Base-by-base conservation (phyloP, 2,888 invertebrate species). In the Polymixis lichenea region DNA sequence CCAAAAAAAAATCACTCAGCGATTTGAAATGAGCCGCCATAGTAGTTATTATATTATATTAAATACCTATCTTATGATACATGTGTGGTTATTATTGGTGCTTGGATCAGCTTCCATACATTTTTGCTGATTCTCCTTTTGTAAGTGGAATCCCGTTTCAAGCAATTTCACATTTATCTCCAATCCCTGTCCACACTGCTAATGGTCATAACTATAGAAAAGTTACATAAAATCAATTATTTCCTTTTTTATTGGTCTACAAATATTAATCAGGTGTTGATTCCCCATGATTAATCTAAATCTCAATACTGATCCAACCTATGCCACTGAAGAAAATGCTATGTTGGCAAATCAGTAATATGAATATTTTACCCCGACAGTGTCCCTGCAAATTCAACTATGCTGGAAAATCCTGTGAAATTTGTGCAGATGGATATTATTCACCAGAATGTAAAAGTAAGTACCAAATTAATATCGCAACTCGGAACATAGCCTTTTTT, bases 331-430 rank as follows among this genome's bases (percentile, higher is more conserved):
- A 13, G 46, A 25, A 46, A 3, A 46, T 46, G 11, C 2, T 65
- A 11, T 66, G 5, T 51, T 19, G 25, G 38, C 58, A 80, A 7
- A 43, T 43, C 15, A 51, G 19, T n/a, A 28, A 73, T 28, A 32
- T 51, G 3, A 22, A 32, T 56, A n/a, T 64, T 61, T n/a, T 64
- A 74, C 80, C 77, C 80, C 86, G 83, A 0, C 97, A 98, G 94
- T 99, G 99, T 91, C 98, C 98, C 0, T 99, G 99, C 95, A 98
- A 98, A 93, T 97, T 97, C 58, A 99, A 99, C 93, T 99, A 98
- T 90, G 98, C 98, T 5, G 99, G 99, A 0, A 97, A 97, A 73
- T 98, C 98, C 80, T 99, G 99, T 91, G 98, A 98, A 90, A 97
- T 98, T 83, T 99, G 99, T 92, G 98, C 98, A 17, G 98, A 98